A percentile compares a stretch with the other conserved stretches of the same genome.
These are phyloP conservation scores for Hydrozoanthus tunicans DNA, from an alignment of 64 coral and sea anemone species.

Conservation along the genomic window DNA sequence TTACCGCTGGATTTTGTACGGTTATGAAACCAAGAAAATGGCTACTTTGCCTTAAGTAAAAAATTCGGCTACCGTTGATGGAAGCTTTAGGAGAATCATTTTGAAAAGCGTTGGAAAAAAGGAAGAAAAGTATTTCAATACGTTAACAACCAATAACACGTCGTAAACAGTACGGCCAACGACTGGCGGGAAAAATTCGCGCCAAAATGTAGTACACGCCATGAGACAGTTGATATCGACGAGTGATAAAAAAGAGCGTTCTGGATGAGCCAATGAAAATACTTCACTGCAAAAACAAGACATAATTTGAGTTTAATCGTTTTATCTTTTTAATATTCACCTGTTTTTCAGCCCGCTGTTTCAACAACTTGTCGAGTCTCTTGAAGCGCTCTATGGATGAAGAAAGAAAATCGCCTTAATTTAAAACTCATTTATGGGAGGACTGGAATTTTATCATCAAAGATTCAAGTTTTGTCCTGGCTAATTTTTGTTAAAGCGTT, in stretches of 20 bases:
- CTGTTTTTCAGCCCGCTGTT: slow-evolving; percentile 2
- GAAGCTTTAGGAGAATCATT: no score
- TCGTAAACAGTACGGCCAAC: neutral
- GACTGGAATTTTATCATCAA: neutral
- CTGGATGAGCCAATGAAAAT: no score
- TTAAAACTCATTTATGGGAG: neutral
- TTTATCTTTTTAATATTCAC: neutral
- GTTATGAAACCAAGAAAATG: no score
- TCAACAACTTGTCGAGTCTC: neutral
- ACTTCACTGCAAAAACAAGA: no score
- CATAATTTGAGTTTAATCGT: no score
- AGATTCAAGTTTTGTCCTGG: neutral
- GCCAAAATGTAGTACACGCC: neutral
- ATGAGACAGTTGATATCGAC: no score
- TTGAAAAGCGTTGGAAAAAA: neutral
- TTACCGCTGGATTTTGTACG: no score
- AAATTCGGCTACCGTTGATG: no score
- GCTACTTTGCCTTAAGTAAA: no score
- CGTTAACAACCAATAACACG: neutral
- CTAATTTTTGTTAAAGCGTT: no score
- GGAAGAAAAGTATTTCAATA: neutral
- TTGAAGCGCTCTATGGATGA: neutral
- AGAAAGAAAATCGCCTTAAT: neutral
- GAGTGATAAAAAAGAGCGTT: no score
- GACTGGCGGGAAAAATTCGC: neutral